Percentiles rank a stretch among this genome's conserved stretches.
phyloP scores from a whole-genome alignment of 2,113 vertebrate genomes.

The Clarias batrachus region DNA sequence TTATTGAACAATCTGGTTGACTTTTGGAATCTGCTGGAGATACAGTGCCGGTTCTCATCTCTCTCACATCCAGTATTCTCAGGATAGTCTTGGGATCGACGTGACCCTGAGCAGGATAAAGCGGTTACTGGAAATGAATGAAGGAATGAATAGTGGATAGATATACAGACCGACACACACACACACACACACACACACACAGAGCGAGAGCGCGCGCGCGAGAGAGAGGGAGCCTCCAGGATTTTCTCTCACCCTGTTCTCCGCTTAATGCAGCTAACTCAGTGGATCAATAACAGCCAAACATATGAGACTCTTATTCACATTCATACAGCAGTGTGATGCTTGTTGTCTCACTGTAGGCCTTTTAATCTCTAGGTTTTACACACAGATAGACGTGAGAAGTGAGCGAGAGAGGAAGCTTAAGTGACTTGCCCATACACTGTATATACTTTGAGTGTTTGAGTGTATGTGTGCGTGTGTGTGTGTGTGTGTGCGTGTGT shows the following conservation, averaged over 20 bases:
- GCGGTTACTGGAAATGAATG: background rate
- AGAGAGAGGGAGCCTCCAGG: background rate
- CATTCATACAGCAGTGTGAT: slow-evolving; percentile 13
- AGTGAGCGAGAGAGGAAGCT: background rate
- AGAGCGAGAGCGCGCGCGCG: background rate
- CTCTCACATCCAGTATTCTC: background rate
- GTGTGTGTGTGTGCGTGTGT: background rate
- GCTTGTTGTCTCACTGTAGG: slow-evolving; percentile 2
- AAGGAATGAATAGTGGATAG: background rate
- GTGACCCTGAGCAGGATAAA: background rate
- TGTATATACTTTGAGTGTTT: background rate
- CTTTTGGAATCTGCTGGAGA: background rate
- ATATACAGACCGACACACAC: background rate
- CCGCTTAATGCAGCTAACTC: slow-evolving; percentile 12
- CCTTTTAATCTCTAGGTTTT: slow-evolving; percentile 14
- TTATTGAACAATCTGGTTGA: background rate
- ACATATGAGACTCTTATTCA: slow-evolving; percentile 11
- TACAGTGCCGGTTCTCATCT: background rate
- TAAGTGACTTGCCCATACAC: background rate
- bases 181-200: background rate
- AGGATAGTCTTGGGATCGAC: background rate
- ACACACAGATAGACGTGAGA: slow-evolving; percentile 2
- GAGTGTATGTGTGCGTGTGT: background rate
- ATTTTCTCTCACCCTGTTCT: slow-evolving; percentile 1
- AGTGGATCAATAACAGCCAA: background rate